Percentiles rank a stretch among this genome's conserved stretches.
Conservation (phyloP, 1,140 invertebrate species). For the Drosophila ogumai region DNA sequence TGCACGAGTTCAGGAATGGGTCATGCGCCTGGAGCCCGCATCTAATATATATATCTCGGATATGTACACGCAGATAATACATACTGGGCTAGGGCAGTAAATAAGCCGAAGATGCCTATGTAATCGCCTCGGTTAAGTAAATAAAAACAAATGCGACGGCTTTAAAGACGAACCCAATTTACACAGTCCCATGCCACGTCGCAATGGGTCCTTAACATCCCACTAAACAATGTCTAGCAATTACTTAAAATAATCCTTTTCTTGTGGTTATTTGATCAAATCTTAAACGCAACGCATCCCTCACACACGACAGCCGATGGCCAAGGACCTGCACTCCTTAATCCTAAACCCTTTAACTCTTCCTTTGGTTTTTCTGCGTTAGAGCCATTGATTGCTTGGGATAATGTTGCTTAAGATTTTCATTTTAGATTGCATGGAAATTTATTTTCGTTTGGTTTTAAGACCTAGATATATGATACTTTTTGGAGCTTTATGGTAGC, state of each 20-base stretch:
- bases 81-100: constrained; percentile 50
- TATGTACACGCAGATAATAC: constrained; percentile 44
- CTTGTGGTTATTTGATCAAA: constrained; percentile 74
- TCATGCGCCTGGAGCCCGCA: constrained; percentile 75
- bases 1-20: constrained; percentile 80
- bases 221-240: constrained; percentile 67
- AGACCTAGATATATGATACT: neutral
- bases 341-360: constrained; percentile 64
- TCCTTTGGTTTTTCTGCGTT: constrained; percentile 20
- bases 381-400: constrained; percentile 33
- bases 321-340: constrained; percentile 23
- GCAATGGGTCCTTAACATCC: constrained; percentile 21
- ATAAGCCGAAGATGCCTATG: constrained; percentile 40
- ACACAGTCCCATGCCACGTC: constrained; percentile 9
- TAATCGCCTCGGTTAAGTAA: constrained; percentile 56
- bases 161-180: constrained; percentile 47
- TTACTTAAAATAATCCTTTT: constrained; percentile 83
- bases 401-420: constrained; percentile 59
- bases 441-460: constrained; percentile 28
- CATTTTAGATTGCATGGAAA: constrained; percentile 65
- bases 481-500: neutral
- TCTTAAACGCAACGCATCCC: constrained; percentile 58
- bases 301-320: constrained; percentile 25
- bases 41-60: constrained; percentile 54
- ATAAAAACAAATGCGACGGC: constrained; percentile 63